These are phyloP conservation scores for Platypus cylindrus DNA, from an alignment of 2,888 invertebrate species.

Conservation along the genomic window DNA sequence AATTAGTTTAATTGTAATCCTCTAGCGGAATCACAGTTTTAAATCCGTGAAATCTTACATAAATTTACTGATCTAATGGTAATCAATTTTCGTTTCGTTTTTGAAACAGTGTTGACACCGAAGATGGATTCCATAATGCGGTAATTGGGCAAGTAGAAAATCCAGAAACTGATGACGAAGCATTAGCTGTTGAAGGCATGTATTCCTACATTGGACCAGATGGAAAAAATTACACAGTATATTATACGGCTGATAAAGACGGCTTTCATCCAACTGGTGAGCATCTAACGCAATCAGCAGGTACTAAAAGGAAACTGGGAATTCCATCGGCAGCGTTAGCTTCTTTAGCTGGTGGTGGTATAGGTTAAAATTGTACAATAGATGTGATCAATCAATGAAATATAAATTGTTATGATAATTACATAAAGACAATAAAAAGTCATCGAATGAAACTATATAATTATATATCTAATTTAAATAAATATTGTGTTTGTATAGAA, in stretches of 20 bases:
- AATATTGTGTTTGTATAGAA: no score
- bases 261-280: conserved; percentile 37
- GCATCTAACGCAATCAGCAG: conserved; percentile 26
- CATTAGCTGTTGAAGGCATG: conserved; percentile 39
- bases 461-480: no score
- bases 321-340: conserved; percentile 29
- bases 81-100: no score
- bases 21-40: no score
- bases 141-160: conserved; percentile 38
- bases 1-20: no score
- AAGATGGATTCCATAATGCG: conserved; percentile 42
- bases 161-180: conserved; percentile 36
- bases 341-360: conserved; percentile 27
- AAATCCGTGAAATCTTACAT: no score
- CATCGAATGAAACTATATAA: no score
- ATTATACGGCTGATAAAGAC: conserved; percentile 44
- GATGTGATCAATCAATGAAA: no score
- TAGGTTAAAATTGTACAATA: conserved; percentile 16
- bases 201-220: conserved; percentile 43
- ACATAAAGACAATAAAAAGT: no score
- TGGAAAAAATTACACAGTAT: conserved; percentile 40
- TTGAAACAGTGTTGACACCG: conserved; percentile 31
- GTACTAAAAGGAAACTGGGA: conserved; percentile 22
- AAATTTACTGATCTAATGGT: no score
- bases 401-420: no score